These are phyloP conservation scores for Actinia tenebrosa DNA, from an alignment of 64 coral and sea anemone genomes.

Conservation along the genomic window DNA sequence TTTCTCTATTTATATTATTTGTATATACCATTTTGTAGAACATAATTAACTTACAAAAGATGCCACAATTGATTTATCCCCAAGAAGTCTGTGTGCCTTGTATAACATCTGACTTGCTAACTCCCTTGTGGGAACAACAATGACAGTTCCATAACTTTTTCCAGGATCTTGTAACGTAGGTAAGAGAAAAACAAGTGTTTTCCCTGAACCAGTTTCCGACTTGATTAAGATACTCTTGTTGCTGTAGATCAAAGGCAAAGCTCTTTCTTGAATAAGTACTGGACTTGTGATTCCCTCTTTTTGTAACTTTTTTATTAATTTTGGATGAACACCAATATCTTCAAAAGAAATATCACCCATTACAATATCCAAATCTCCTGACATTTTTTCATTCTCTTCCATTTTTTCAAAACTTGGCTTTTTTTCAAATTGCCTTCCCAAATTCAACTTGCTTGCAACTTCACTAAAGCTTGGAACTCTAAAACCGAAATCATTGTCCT, in stretches of 20 bases:
- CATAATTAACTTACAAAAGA: constrained; percentile 71
- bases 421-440: neutral
- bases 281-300: constrained; percentile 41
- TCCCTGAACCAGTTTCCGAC: constrained; percentile 87
- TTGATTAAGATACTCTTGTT: constrained; percentile 68
- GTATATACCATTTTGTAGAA: too few species aligned
- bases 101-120: constrained; percentile 84
- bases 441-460: constrained; percentile 8
- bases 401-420: neutral
- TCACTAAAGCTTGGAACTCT: constrained; percentile 51
- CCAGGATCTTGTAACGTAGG: constrained; percentile 83
- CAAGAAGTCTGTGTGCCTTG: constrained; percentile 67
- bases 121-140: constrained; percentile 82
- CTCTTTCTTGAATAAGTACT: constrained; percentile 56
- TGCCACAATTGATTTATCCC: constrained; percentile 63
- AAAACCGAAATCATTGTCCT: constrained; percentile 57
- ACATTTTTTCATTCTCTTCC: neutral
- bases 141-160: constrained; percentile 66
- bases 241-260: constrained; percentile 51
- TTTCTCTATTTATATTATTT: too few species aligned
- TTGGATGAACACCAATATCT: constrained; percentile 74
- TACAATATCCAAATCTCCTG: neutral
- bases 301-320: constrained; percentile 62
- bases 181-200: constrained; percentile 77
- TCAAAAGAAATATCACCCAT: constrained; percentile 27